Percentiles rank a stretch among this genome's conserved stretches.
Conservation (phyloP, 2,888 invertebrate species). For the Drosophila atripex region DNA sequence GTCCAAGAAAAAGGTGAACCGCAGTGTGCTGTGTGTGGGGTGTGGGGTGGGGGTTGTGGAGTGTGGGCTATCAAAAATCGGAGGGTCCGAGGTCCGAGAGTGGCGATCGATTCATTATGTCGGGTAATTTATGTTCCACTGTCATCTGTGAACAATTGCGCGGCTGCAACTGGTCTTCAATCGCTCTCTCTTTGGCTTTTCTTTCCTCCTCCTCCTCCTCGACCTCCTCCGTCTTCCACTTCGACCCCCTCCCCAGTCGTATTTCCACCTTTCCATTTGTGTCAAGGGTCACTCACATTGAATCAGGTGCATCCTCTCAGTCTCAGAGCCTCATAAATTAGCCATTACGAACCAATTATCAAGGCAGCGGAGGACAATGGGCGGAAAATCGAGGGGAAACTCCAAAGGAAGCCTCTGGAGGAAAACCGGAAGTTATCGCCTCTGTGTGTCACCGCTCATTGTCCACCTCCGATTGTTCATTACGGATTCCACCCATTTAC, state of each 20-base stretch:
- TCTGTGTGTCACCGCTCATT: conserved; percentile 39
- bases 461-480: conserved; percentile 25
- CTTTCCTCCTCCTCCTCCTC: not conserved
- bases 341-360: conserved; percentile 73
- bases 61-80: conserved; percentile 1
- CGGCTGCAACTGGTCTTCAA: conserved; percentile 81
- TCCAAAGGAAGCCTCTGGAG: conserved; percentile 12
- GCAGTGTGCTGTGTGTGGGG: conserved; percentile 4
- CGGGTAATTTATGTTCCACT: conserved; percentile 78
- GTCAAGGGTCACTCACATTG: conserved; percentile 75
- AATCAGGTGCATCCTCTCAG: conserved; percentile 59
- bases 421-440: conserved; percentile 43
- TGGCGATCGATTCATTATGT: conserved; percentile 69
- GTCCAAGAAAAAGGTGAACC: conserved; percentile 67
- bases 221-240: not conserved
- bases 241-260: not conserved
- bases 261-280: conserved; percentile 22
- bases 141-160: conserved; percentile 79
- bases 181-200: conserved; percentile 24
- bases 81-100: conserved; percentile 11
- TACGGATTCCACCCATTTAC: conserved; percentile 10
- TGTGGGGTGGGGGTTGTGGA: not conserved
- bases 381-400: conserved; percentile 8
- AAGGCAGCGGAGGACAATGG: conserved; percentile 26
- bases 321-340: conserved; percentile 65